A percentile compares a stretch with the other conserved stretches of the same genome.
These are phyloP conservation scores for human DNA, from an alignment of 2,113 vertebrate genomes.

Conservation along the genomic window GRCh38 chr7:13578501-13579000, in stretches of 20 bases:
- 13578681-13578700: not conserved
- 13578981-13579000: not conserved
- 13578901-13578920: not conserved
- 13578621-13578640: not conserved
- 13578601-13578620: not conserved
- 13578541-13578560: not conserved
- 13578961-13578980: not conserved
- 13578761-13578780: not conserved
- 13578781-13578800: not conserved
- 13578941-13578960: not conserved
- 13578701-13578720: not conserved
- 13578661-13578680: not conserved
- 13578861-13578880: not conserved
- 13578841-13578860: not conserved
- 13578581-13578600: not conserved
- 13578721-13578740: not conserved
- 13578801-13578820: not conserved
- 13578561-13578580: not conserved
- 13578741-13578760: not conserved
- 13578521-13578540: not conserved
- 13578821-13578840: not conserved
- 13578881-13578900: not conserved
- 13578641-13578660: not conserved
- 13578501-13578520: not conserved
- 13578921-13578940: accelerated